These are phyloP conservation scores for Myotis pilosus DNA, from an alignment of 2,797 vertebrate species.

Conservation along the genomic window DNA sequence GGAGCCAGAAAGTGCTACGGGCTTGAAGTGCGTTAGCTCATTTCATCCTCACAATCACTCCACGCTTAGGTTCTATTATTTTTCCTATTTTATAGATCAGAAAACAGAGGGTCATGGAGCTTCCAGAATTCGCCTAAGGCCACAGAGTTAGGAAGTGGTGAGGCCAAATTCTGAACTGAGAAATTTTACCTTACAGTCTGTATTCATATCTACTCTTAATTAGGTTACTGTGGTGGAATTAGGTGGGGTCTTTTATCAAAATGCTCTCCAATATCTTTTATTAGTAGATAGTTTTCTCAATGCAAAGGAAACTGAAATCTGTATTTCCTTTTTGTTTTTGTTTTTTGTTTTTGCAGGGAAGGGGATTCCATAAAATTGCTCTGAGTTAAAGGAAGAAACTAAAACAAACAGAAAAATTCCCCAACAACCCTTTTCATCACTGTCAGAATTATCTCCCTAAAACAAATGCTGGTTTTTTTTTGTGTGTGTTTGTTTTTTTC, in stretches of 20 bases:
- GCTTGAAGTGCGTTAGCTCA: neutral
- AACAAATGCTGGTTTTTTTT: neutral
- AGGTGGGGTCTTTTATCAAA: neutral
- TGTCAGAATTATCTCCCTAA: neutral
- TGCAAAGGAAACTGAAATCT: neutral
- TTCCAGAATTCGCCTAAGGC: neutral
- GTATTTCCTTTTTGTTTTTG: neutral
- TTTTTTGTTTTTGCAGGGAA: neutral
- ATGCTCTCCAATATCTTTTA: neutral
- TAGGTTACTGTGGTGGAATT: neutral
- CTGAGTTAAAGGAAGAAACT: neutral
- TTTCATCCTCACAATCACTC: neutral
- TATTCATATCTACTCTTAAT: neutral
- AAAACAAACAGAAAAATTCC: neutral
- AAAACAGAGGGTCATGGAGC: neutral
- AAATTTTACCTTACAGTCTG: neutral
- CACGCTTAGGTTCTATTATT: neutral
- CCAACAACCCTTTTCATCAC: neutral
- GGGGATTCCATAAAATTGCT: neutral
- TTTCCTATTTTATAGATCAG: constrained; percentile 24
- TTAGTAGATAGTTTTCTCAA: neutral
- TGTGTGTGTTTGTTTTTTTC: too few relatives aligned
- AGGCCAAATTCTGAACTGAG: neutral
- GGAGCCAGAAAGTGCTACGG: neutral
- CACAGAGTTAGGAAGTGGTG: neutral